Base-by-base conservation (phyloP, 2,888 invertebrate genomes). In the Apamea monoglypha region DNA sequence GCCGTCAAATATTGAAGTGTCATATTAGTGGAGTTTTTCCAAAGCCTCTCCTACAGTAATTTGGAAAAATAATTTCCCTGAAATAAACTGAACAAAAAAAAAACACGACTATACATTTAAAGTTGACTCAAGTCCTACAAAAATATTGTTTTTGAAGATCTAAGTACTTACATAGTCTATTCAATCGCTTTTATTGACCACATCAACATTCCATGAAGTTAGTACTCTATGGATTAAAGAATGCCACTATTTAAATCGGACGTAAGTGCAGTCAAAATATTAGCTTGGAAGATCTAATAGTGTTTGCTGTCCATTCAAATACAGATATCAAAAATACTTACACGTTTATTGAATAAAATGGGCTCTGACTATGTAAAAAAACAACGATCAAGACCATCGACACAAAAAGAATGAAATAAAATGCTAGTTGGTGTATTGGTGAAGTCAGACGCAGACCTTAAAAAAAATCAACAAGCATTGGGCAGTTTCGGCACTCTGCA, bases 241-340 rank as follows among this genome's bases (percentile, higher is more conserved):
- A 64, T 47, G 6, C 0, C 64, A 53, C 8, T 53, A 25, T n/a
- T 63, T 50, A 25, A 32, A 56, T 59, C 16, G 16, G 8, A 50
- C 21, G 47, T 7, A 73, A 83, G 69, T 59, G 25, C 59, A 61
- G 12, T 61, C 7, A 12, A 83, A 82, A 82, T 83, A 83, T 68
- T 74, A 2, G 8, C 32, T 61, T 59, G 50, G 16, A n/a, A 69
- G 32, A 7, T 40, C 29, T n/a, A 14, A n/a, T n/a, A n/a, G n/a
- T 75, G 21, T 61, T 81, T 56, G n/a, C 61, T n/a, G 18, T 61
- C 59, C 59, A 53, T 36, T 50, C 25, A 29, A 29, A 47, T 36
- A 36, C 0, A 36, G 10, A 29, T 53, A 0, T 67, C 21, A 16
- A 56, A 18, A 18, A 2, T 18, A 63, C n/a, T n/a, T n/a, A n/a